phyloP scores from a whole-genome alignment of 2,113 vertebrate species.

The Bostrychus sinensis region DNA sequence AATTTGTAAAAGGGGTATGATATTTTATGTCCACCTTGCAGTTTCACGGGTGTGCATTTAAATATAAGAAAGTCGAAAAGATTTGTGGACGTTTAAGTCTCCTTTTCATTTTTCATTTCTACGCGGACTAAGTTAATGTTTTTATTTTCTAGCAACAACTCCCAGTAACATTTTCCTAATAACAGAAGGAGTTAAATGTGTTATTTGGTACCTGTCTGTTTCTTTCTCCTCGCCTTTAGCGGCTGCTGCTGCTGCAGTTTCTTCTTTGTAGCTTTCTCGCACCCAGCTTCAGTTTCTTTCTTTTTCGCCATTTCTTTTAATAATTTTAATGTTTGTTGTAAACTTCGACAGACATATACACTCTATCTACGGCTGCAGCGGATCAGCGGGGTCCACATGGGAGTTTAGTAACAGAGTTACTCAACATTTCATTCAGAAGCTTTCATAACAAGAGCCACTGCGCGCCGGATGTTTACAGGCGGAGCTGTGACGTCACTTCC shows the following conservation, averaged over 20 bases:
- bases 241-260: conserved; percentile 62
- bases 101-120: too few species aligned
- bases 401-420: conserved; percentile 53
- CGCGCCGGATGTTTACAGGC: conserved; percentile 27
- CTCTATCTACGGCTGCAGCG: neutral
- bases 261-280: conserved; percentile 56
- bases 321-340: neutral
- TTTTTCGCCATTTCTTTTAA: conserved; percentile 70
- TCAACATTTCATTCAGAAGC: conserved; percentile 45
- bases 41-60: too few species aligned
- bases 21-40: too few species aligned
- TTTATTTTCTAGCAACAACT: too few species aligned
- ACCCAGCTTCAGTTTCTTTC: conserved; percentile 30
- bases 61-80: too few species aligned
- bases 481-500: conserved; percentile 63
- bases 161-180: too few species aligned
- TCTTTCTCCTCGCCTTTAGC: conserved; percentile 56
- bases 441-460: conserved; percentile 53
- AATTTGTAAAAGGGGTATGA: too few species aligned
- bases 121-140: too few species aligned
- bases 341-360: neutral
- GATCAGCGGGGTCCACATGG: neutral
- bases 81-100: too few species aligned
- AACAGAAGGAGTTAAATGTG: too few species aligned
- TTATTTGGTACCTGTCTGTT: conserved; percentile 41